Percentiles rank a stretch among this genome's conserved stretches.
Conservation (phyloP, 1,140 invertebrate genomes). For the Tetranychus cinnabarinus region DNA sequence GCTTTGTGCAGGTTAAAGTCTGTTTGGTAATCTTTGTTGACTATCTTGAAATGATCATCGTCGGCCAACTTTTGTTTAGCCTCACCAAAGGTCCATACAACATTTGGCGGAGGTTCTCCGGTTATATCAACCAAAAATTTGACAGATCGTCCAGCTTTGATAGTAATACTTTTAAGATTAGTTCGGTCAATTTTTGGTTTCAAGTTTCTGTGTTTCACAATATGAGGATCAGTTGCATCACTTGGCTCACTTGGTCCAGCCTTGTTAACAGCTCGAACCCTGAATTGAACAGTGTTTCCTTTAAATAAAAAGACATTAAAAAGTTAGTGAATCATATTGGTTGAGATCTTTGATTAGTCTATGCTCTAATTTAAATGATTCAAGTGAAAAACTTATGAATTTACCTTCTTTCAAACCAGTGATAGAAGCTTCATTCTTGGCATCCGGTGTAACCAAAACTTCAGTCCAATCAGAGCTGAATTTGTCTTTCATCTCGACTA, state of each 20-base stretch:
- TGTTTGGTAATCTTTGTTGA: constrained; percentile 80
- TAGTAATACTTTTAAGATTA: constrained; percentile 41
- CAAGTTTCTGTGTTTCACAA: constrained; percentile 4
- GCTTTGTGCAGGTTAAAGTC: constrained; percentile 79
- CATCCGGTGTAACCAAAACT: constrained; percentile 4
- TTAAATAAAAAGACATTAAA: too few relatives aligned
- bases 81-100: constrained; percentile 47
- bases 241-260: constrained; percentile 77
- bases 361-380: constrained; percentile 82
- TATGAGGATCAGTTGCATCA: constrained; percentile 16
- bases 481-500: constrained; percentile 92
- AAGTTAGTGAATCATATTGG: constrained; percentile 46
- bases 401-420: constrained; percentile 66
- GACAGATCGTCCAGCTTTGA: constrained; percentile 46
- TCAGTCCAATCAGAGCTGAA: constrained; percentile 51
- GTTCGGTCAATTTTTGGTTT: constrained; percentile 25
- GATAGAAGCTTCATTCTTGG: constrained; percentile 1
- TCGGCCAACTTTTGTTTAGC: constrained; percentile 12
- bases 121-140: constrained; percentile 77
- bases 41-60: constrained; percentile 60
- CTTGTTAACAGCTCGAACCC: constrained; percentile 87
- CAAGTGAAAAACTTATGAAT: constrained; percentile 51
- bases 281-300: constrained; percentile 68
- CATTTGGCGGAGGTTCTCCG: constrained; percentile 81
- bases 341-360: constrained; percentile 57